phyloP scores from a whole-genome alignment of 2,797 vertebrate genomes.

The Gila robusta region DNA sequence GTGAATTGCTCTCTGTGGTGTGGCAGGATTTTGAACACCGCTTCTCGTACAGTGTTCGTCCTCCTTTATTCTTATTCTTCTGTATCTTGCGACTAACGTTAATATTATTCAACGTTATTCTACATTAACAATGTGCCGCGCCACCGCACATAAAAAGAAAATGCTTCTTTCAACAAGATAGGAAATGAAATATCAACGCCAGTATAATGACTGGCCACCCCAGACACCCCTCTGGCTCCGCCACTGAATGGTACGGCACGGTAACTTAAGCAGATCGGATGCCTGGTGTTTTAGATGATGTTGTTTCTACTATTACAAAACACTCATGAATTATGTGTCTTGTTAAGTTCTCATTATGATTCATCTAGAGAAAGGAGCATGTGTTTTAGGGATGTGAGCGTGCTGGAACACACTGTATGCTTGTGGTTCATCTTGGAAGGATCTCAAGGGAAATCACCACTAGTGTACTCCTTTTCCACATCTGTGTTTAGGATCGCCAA shows the following conservation, averaged over 20 bases:
- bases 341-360: conserved; percentile 45
- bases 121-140: background rate
- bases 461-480: conserved; percentile 50
- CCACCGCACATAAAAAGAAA: background rate
- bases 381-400: background rate
- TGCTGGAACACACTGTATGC: conserved; percentile 29
- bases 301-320: conserved; percentile 44
- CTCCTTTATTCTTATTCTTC: background rate
- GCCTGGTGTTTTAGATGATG: conserved; percentile 20
- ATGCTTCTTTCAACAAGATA: background rate
- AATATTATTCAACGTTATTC: background rate
- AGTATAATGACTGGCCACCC: background rate
- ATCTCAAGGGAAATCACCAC: conserved; percentile 52
- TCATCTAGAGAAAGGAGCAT: conserved; percentile 22
- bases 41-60: background rate
- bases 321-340: conserved; percentile 41
- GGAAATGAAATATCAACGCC: background rate
- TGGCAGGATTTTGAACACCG: background rate
- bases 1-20: background rate
- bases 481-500: conserved; percentile 52
- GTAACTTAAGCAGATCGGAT: background rate
- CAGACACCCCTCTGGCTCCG: background rate
- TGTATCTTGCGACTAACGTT: background rate
- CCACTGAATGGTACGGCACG: background rate
- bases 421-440: conserved; percentile 20